A percentile compares a stretch with the other conserved stretches of the same genome.
phyloP scores from a whole-genome alignment of 2,113 vertebrate species.

The Ornithorhynchus anatinus region DNA sequence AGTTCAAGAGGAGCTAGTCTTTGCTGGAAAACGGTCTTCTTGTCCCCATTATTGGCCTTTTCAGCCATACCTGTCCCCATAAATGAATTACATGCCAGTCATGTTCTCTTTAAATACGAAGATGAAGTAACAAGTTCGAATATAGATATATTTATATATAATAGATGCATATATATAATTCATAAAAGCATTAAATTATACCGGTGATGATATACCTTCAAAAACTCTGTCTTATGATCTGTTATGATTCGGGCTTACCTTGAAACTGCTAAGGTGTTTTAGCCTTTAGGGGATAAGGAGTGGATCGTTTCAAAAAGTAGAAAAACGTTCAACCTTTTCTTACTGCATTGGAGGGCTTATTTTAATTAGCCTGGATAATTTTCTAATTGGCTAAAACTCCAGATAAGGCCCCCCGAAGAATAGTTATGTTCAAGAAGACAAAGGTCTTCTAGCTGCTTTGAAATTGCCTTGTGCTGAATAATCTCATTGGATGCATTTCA shows the following conservation, averaged over 20 bases:
- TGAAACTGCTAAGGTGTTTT: constrained; percentile 21
- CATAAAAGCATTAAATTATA: too few relatives aligned
- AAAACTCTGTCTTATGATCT: too few relatives aligned
- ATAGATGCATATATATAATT: too few relatives aligned
- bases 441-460: background rate
- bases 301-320: background rate
- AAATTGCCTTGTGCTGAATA: background rate
- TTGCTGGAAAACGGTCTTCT: too few relatives aligned
- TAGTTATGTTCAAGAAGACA: background rate
- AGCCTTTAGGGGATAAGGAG: constrained; percentile 1
- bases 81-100: too few relatives aligned
- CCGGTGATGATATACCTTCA: too few relatives aligned
- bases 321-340: background rate
- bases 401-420: background rate
- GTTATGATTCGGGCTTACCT: background rate
- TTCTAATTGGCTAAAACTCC: background rate
- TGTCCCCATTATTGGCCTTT: too few relatives aligned
- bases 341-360: background rate
- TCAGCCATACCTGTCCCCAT: too few relatives aligned
- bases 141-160: too few relatives aligned
- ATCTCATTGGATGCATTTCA: background rate
- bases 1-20: too few relatives aligned
- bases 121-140: too few relatives aligned
- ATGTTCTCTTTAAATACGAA: too few relatives aligned
- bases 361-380: constrained; percentile 31